phyloP scores from a whole-genome alignment of 2,797 vertebrate species.

The Spondyliosoma cantharus region DNA sequence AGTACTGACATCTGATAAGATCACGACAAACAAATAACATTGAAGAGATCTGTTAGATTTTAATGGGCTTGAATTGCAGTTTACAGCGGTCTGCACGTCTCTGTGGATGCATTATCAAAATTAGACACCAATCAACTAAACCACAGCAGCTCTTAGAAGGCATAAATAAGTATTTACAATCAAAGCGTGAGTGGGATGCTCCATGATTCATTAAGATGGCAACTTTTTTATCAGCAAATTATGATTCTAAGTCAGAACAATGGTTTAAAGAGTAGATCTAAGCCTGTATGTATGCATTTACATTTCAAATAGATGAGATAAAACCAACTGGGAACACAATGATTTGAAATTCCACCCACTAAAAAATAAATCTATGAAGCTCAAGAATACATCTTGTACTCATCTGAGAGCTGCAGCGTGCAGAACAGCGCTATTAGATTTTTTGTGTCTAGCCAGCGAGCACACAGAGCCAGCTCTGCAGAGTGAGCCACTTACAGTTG shows the following conservation, averaged over 20 bases:
- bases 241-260: conserved; percentile 10
- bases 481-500: conserved; percentile 68
- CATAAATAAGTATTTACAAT: neutral
- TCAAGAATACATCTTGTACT: conserved; percentile 21
- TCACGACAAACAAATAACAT: neutral
- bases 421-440: conserved; percentile 48
- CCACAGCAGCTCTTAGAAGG: neutral
- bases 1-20: neutral
- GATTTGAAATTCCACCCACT: conserved; percentile 23
- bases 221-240: conserved; percentile 18
- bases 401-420: conserved; percentile 43
- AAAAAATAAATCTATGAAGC: conserved; percentile 30
- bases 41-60: neutral
- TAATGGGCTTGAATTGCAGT: neutral
- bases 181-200: neutral
- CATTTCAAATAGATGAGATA: conserved; percentile 4
- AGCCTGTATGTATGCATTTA: conserved; percentile 7
- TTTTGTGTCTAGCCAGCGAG: conserved; percentile 47
- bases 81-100: neutral
- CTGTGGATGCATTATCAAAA: neutral
- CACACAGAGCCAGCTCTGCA: conserved; percentile 52
- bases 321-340: conserved; percentile 20
- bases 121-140: neutral
- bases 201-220: neutral
- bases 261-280: conserved; percentile 7